These are phyloP conservation scores for Eulemur mongoz DNA, from an alignment of 2,797 vertebrate species.

Conservation along the genomic window DNA sequence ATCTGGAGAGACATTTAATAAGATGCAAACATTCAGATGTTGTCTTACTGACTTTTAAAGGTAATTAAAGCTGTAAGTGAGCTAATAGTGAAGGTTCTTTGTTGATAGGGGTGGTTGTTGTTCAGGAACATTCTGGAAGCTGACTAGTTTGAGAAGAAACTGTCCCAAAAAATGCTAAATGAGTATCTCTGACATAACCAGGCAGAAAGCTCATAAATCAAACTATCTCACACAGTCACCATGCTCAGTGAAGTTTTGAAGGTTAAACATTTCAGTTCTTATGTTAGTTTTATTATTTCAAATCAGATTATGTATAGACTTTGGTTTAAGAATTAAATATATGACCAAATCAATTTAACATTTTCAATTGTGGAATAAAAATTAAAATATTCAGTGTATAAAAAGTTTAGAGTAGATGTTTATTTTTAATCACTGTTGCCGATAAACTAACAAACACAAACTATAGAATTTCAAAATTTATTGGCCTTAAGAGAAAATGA, in stretches of 20 bases:
- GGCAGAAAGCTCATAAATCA: constrained; percentile 75
- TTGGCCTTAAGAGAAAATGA: not conserved
- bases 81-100: not conserved
- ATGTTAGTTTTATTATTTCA: constrained; percentile 75
- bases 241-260: constrained; percentile 70
- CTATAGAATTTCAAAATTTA: constrained; percentile 71
- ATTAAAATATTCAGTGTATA: constrained; percentile 54
- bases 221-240: constrained; percentile 56
- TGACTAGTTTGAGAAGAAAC: constrained; percentile 47
- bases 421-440: constrained; percentile 55
- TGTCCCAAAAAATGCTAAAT: constrained; percentile 55
- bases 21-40: not conserved
- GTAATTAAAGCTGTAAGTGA: constrained; percentile 31
- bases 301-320: constrained; percentile 62
- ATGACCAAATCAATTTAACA: not conserved
- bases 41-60: constrained; percentile 66
- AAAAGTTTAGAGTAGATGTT: constrained; percentile 55
- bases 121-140: constrained; percentile 25
- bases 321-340: constrained; percentile 54
- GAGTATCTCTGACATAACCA: constrained; percentile 62
- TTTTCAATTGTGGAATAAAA: constrained; percentile 49
- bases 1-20: not conserved
- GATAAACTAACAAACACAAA: constrained; percentile 70
- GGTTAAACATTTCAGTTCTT: constrained; percentile 72
- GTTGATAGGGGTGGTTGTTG: constrained; percentile 14